Conservation (phyloP, 1,140 invertebrate species). For the Calliopsis andreniformis region DNA sequence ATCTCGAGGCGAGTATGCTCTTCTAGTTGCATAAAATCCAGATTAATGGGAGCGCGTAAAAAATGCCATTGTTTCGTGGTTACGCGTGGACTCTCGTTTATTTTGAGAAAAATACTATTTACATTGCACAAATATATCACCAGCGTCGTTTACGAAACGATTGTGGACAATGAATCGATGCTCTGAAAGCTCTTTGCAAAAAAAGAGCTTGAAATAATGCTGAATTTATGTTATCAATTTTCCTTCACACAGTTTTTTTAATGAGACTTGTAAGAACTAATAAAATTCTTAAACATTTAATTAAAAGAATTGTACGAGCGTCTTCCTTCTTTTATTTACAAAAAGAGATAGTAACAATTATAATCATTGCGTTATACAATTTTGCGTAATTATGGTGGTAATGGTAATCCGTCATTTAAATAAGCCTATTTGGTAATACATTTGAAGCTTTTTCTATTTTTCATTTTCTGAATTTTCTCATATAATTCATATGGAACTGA, state of each 20-base stretch:
- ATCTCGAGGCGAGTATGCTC: no score
- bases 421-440: not conserved
- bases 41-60: slow-evolving; percentile 21
- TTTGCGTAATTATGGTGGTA: no score
- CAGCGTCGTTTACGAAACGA: slow-evolving; percentile 65
- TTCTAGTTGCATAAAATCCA: no score
- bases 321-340: not conserved
- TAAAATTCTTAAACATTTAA: not conserved
- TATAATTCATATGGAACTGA: not conserved
- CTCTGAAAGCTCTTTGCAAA: slow-evolving; percentile 45
- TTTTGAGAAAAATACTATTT: slow-evolving; percentile 78
- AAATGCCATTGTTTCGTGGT: slow-evolving; percentile 28
- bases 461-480: not conserved
- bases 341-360: slow-evolving; percentile 1
- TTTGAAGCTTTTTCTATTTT: not conserved
- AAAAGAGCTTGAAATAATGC: not conserved
- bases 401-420: no score
- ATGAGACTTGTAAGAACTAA: not conserved
- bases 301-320: not conserved
- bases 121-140: slow-evolving; percentile 78
- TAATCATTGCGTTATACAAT: not conserved
- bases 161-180: slow-evolving; percentile 58
- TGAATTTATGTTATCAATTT: not conserved
- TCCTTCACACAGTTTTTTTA: no score
- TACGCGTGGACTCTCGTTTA: slow-evolving; percentile 63